A percentile compares a stretch with the other conserved stretches of the same genome.
These are phyloP conservation scores for Epinotia ramella DNA, from an alignment of 2,888 invertebrate species.

Conservation along the genomic window DNA sequence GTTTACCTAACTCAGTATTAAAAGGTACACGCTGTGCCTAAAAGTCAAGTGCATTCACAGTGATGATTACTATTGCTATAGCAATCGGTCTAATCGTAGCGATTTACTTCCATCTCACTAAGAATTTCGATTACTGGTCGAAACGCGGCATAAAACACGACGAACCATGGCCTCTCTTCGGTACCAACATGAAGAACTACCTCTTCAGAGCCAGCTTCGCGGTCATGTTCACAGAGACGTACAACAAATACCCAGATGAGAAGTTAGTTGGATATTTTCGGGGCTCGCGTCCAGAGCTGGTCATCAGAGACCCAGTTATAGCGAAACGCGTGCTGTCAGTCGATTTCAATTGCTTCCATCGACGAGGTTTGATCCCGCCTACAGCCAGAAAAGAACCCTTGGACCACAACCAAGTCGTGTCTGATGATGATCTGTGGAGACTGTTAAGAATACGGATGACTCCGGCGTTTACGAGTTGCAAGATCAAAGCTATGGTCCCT, in stretches of 20 bases:
- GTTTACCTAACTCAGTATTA: neutral
- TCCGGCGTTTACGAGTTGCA: conserved; percentile 68
- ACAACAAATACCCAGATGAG: conserved; percentile 64
- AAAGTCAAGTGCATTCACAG: neutral
- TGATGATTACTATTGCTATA: conserved; percentile 1
- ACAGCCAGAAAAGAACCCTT: conserved; percentile 62
- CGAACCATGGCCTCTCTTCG: conserved; percentile 58
- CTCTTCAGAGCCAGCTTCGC: conserved; percentile 56
- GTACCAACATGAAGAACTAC: conserved; percentile 55
- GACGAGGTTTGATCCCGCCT: conserved; percentile 57
- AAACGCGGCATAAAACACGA: conserved; percentile 62
- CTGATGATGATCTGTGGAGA: conserved; percentile 69
- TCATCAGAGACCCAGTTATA: conserved; percentile 64
- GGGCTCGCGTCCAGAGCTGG: conserved; percentile 56
- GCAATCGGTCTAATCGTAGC: conserved; percentile 42
- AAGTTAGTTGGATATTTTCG: conserved; percentile 63
- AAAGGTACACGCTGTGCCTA: neutral
- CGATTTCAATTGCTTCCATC: conserved; percentile 61
- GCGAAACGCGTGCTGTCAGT: conserved; percentile 59
- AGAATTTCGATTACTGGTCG: conserved; percentile 62
- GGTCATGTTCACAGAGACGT: conserved; percentile 56
- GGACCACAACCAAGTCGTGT: conserved; percentile 64
- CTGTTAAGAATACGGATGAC: conserved; percentile 69
- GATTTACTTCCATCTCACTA: conserved; percentile 61
- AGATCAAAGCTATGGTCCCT: conserved; percentile 70